These are phyloP conservation scores for Poecile atricapillus DNA, from an alignment of 2,113 vertebrate genomes.

Conservation along the genomic window DNA sequence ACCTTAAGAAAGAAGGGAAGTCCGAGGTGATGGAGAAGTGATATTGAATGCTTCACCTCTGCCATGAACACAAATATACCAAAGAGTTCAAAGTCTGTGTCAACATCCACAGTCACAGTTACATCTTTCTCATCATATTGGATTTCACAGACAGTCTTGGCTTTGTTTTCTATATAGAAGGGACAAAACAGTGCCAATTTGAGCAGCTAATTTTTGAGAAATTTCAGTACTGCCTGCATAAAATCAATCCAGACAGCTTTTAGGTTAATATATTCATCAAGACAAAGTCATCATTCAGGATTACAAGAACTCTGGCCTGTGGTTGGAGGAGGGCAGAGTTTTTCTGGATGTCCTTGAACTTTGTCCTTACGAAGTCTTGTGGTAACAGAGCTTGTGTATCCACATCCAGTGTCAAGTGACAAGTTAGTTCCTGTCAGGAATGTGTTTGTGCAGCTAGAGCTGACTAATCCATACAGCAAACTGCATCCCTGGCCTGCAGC, in stretches of 20 bases:
- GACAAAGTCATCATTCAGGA: neutral
- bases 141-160: slow-evolving; percentile 20
- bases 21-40: slow-evolving; percentile 35
- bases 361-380: neutral
- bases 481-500: neutral
- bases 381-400: neutral
- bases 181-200: neutral
- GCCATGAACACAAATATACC: slow-evolving; percentile 20
- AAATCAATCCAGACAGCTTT: neutral
- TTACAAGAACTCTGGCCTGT: neutral
- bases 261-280: neutral
- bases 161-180: slow-evolving; percentile 30
- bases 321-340: neutral
- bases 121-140: slow-evolving; percentile 15
- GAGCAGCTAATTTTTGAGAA: neutral
- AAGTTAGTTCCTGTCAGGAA: neutral
- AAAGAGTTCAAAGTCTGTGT: neutral
- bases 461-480: neutral
- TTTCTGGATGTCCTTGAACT: neutral
- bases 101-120: neutral
- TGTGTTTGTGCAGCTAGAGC: neutral
- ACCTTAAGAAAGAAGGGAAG: slow-evolving; percentile 61
- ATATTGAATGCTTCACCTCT: slow-evolving; percentile 56
- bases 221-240: neutral
- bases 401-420: neutral